Base-by-base conservation (phyloP, 2,797 vertebrate genomes). In the Phataginus tetradactyla region DNA sequence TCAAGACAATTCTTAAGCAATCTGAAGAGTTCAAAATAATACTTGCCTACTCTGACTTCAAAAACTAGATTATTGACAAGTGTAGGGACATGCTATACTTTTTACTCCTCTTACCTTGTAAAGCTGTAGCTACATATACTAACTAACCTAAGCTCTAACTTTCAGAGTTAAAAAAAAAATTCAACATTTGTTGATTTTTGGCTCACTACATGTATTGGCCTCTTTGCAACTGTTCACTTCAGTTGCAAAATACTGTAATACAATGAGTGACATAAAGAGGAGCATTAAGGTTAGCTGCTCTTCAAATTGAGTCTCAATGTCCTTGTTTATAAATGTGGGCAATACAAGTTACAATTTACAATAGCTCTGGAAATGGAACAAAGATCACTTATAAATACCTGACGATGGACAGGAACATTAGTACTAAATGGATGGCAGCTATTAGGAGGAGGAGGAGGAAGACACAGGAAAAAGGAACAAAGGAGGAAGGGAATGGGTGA, bases 201-300 rank as follows among this genome's bases (percentile, higher is more conserved):
- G 32, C n/a, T 7, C 21, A 9, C 1, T 15, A 0, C 4, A 29
- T 23, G 4, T 4, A 29, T 18, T n/a, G 29, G 12, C 20, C 53
- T 74, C 29, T 77, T 77, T 10, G 7, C 7, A 61, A 4, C 4
- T 59, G 2, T 84, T 89, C 45, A 72, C 1, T 25, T 7, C 6
- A n/a, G 7, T 45, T 83, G 68, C 23, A 88, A 85, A 69, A 49
- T 64, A 37, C 2, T 78, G 10, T 64, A 39, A 42, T 7, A 20
- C 9, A 29, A 29, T 7, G 20, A 2, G 14, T 49, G 49, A 7
- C 55, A 49, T 32, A 57, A 45, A 71, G 39, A 55, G 1, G 7
- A 49, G 17, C 9, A 1, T 27, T 37, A 4, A 12, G 1, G 8
- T 49, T 64, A 66, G 59, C n/a, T 34, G 1, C 1, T n/a, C 12